Conservation (phyloP, 2,797 vertebrate genomes). For the Moxostoma hubbsi region DNA sequence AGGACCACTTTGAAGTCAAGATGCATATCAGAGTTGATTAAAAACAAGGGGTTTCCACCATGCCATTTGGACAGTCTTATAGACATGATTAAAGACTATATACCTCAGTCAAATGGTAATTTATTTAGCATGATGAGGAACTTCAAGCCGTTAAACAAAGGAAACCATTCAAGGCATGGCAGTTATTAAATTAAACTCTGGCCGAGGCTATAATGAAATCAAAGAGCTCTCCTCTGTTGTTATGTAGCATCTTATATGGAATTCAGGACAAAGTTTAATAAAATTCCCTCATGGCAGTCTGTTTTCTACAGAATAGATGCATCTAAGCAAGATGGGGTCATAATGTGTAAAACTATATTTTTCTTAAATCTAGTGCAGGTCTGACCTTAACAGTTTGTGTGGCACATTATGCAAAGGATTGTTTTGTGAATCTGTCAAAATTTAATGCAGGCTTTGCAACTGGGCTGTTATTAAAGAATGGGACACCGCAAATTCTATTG, state of each 20-base stretch:
- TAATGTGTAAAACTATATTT: too few species aligned
- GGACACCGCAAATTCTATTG: too few species aligned
- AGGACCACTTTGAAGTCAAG: too few species aligned
- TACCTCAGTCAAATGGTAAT: not conserved
- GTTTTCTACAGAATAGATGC: not conserved
- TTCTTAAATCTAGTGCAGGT: not conserved
- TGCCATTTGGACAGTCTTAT: not conserved
- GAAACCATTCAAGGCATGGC: slow-evolving; percentile 26
- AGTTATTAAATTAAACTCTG: slow-evolving; percentile 22
- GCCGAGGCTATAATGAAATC: not conserved
- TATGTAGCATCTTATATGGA: not conserved
- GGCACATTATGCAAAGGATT: too few species aligned
- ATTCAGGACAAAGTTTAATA: not conserved
- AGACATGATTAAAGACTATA: slow-evolving; percentile 11
- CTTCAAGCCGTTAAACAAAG: slow-evolving; percentile 3
- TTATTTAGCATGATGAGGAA: not conserved
- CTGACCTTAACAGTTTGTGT: too few species aligned
- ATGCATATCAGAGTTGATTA: too few species aligned
- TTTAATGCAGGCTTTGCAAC: too few species aligned
- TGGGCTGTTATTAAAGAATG: too few species aligned
- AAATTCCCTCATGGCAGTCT: not conserved
- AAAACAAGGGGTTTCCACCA: too few species aligned
- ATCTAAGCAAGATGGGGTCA: not conserved
- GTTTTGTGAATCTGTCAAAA: too few species aligned
- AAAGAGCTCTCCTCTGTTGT: slow-evolving; percentile 10